Conservation (phyloP, 2,888 invertebrate species). For the Taenaris catops region DNA sequence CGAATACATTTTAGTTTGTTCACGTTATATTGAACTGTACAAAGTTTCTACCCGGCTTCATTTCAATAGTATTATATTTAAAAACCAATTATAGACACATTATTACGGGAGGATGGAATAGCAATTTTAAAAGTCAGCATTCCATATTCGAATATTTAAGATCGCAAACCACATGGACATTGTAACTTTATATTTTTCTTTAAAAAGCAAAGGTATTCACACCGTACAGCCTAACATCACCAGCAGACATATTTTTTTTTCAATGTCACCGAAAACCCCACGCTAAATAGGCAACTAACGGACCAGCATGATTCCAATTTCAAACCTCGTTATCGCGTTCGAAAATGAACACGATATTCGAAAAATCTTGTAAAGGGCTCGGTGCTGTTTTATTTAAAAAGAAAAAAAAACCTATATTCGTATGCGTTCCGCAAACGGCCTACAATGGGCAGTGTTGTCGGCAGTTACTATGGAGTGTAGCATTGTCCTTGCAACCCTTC, state of each 20-base stretch:
- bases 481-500: slow-evolving; percentile 58
- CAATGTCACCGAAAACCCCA: slow-evolving; percentile 50
- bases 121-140: no score
- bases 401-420: slow-evolving; percentile 49
- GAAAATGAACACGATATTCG: slow-evolving; percentile 23
- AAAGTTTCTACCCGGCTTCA: no score
- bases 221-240: no score
- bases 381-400: slow-evolving; percentile 32
- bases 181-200: no score
- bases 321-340: slow-evolving; percentile 59
- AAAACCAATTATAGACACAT: no score
- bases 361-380: slow-evolving; percentile 26
- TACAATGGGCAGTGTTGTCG: slow-evolving; percentile 27
- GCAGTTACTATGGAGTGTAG: slow-evolving; percentile 26
- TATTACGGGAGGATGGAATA: no score
- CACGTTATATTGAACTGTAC: no score
- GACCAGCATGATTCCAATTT: slow-evolving; percentile 63
- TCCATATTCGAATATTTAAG: no score
- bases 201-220: no score
- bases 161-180: no score
- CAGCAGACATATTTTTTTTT: slow-evolving; percentile 37
- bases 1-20: no score
- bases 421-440: slow-evolving; percentile 36
- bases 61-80: no score
- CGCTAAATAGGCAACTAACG: slow-evolving; percentile 57